Conservation (phyloP, 2,888 invertebrate genomes). For the Tuta absoluta region DNA sequence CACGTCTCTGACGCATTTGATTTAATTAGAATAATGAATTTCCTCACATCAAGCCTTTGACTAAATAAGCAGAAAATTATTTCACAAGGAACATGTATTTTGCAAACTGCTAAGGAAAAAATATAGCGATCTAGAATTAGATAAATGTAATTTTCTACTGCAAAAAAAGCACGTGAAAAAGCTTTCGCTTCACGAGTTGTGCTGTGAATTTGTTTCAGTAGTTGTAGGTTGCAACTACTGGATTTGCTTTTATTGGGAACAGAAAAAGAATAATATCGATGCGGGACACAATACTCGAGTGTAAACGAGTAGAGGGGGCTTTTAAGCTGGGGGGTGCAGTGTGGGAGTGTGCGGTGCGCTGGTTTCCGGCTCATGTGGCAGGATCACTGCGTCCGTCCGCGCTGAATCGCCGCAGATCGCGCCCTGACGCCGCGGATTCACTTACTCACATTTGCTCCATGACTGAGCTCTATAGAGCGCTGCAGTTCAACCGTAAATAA, state of each 20-base stretch:
- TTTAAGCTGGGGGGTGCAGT: slow-evolving; percentile 43
- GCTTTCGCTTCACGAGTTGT: slow-evolving; percentile 13
- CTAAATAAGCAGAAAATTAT: slow-evolving; percentile 1
- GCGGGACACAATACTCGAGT: slow-evolving; percentile 37
- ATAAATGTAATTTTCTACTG: background rate
- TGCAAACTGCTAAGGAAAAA: background rate
- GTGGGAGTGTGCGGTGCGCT: slow-evolving; percentile 46
- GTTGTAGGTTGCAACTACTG: slow-evolving; percentile 16
- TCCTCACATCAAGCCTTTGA: slow-evolving; percentile 6
- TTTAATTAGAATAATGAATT: slow-evolving; percentile 16
- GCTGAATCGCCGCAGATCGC: slow-evolving; percentile 47
- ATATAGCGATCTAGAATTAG: background rate
- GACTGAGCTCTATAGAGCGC: slow-evolving; percentile 58
- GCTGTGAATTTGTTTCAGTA: slow-evolving; percentile 18
- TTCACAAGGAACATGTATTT: background rate
- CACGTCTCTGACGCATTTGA: slow-evolving; percentile 18
- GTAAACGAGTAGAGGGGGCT: slow-evolving; percentile 49
- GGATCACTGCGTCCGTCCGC: slow-evolving; percentile 43
- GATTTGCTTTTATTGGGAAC: slow-evolving; percentile 30
- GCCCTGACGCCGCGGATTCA: slow-evolving; percentile 50
- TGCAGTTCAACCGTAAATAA: slow-evolving; percentile 68
- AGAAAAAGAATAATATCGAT: slow-evolving; percentile 39
- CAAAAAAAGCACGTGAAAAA: background rate
- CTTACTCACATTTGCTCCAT: slow-evolving; percentile 53
- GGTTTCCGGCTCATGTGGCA: slow-evolving; percentile 56